Conservation (phyloP, 2,797 vertebrate species). For the Halcyon smyrnensis region DNA sequence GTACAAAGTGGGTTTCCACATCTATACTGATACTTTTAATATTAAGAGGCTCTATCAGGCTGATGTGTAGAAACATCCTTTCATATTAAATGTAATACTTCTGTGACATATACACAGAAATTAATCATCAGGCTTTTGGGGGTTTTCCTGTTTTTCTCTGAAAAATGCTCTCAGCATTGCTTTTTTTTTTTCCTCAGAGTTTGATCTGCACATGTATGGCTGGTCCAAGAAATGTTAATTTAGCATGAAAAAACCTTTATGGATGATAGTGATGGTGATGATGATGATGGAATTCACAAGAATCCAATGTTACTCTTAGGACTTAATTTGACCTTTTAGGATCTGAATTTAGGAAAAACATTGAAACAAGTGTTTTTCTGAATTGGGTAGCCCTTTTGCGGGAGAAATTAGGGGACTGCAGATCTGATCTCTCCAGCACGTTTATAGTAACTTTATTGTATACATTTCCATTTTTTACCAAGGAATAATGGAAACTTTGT, state of each 20-base stretch:
- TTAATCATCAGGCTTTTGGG: neutral
- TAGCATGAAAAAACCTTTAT: neutral
- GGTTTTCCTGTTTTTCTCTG: neutral
- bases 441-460: neutral
- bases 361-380: neutral
- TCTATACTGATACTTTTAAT: neutral
- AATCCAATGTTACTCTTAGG: neutral
- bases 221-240: neutral
- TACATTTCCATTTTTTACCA: neutral
- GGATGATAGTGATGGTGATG: neutral
- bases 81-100: neutral
- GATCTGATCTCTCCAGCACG: neutral
- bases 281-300: neutral
- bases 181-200: neutral
- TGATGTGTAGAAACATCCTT: neutral
- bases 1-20: neutral
- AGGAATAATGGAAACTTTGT: neutral
- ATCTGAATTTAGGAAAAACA: neutral
- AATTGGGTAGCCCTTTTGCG: neutral
- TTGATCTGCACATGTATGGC: neutral
- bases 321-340: neutral
- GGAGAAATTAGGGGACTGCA: neutral
- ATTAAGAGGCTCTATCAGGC: neutral
- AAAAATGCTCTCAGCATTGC: neutral
- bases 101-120: neutral